A percentile compares a stretch with the other conserved stretches of the same genome.
These are phyloP conservation scores for Pseudochirops corinnae DNA, from an alignment of 2,797 vertebrate genomes.

Conservation along the genomic window DNA sequence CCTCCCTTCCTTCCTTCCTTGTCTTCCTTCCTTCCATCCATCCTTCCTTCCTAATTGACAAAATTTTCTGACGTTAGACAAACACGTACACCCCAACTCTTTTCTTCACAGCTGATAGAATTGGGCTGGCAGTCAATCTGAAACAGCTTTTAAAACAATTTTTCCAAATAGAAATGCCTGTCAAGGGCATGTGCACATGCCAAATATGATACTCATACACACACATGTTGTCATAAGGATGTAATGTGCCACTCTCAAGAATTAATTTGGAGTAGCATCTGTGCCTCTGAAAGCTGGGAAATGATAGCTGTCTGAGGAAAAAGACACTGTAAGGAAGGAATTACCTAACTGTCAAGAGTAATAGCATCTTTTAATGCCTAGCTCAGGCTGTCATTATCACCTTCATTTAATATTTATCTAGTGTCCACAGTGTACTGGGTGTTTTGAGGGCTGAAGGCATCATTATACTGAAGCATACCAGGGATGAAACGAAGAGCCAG, in stretches of 20 bases:
- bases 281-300: conserved; percentile 45
- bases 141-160: conserved; percentile 60
- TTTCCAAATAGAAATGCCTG: conserved; percentile 65
- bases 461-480: neutral
- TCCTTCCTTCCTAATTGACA: neutral
- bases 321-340: neutral
- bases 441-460: conserved; percentile 18
- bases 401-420: conserved; percentile 62
- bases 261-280: conserved; percentile 67
- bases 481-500: neutral
- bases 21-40: neutral
- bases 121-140: conserved; percentile 36
- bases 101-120: neutral
- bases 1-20: neutral
- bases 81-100: conserved; percentile 4
- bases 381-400: conserved; percentile 38
- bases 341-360: conserved; percentile 33
- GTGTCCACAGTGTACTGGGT: neutral
- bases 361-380: conserved; percentile 4
- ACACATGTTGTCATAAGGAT: conserved; percentile 21
- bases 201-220: conserved; percentile 42
- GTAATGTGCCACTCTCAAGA: conserved; percentile 49
- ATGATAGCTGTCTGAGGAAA: conserved; percentile 66
- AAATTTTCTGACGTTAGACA: neutral
- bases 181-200: conserved; percentile 16